A percentile compares a stretch with the other conserved stretches of the same genome.
Conservation (phyloP, 2,113 vertebrate species). For the Raphicerus campestris region DNA sequence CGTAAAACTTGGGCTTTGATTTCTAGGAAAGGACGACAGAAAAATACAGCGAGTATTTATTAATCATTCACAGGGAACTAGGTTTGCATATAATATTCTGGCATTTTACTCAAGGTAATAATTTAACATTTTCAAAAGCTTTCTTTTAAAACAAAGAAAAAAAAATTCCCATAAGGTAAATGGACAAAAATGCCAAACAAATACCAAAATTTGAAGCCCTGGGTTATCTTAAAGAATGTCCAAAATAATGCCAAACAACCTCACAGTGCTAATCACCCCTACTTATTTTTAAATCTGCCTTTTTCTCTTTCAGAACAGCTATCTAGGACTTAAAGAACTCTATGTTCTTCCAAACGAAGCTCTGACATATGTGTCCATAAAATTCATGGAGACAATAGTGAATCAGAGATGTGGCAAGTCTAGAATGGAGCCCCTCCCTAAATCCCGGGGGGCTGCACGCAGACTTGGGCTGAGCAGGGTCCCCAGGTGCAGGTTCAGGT, state of each 20-base stretch:
- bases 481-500: background rate
- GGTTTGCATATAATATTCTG: background rate
- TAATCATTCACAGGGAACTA: background rate
- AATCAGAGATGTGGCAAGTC: background rate
- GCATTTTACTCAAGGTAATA: background rate
- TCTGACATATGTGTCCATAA: background rate
- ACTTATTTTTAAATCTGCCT: background rate
- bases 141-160: background rate
- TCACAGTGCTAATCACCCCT: background rate
- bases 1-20: conserved; percentile 92
- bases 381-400: background rate
- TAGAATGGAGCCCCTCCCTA: background rate
- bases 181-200: conserved; percentile 7
- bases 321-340: background rate
- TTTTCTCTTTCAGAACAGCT: background rate
- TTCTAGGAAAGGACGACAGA: conserved; percentile 78
- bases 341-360: background rate
- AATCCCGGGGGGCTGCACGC: rapidly evolving
- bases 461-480: background rate
- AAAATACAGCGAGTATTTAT: background rate
- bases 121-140: background rate
- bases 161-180: background rate
- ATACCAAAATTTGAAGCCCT: background rate
- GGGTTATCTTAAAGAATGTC: background rate
- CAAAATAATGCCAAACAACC: background rate